Evolutionary conservation across 92 coral and sea anemone species (phyloP), one percentile per base, ranked within the genome.

Genomic region (Virgularia gustaviana): DNA sequence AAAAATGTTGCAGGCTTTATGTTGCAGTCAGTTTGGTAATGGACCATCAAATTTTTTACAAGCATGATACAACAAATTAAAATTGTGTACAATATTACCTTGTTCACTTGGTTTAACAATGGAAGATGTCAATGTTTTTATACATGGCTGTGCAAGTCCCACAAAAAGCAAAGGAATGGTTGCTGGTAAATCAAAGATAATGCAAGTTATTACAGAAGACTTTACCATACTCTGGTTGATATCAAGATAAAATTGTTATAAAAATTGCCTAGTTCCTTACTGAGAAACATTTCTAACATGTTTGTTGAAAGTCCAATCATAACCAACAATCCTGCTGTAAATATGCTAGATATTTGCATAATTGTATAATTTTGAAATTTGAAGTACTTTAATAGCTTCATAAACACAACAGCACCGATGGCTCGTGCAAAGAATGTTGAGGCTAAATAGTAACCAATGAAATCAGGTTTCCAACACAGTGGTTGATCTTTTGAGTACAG

Each of bases 241-340:
- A 30, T n/a, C 13, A 34, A 9, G 15, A 20, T 16, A 9, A 53
- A 9, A 28, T 23, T 12, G 11, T 29, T 35, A 27, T 16, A 12
- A 60, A 60, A 8, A 43, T 9, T 23, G 6, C 16, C 9, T 35
- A 25, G n/a, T n/a, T 63, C 20, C 86, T 56, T 73, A 90, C 97
- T 78, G 47, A 90, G 49, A 71, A 90, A 90, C 90, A 90, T 90
- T 12, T 75, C 79, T 34, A 85, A 37, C 41, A 90, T 90, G 22
- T 65, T 88, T 39, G 84, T 85, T 37, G 97, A 88, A 45, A 90
- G 71, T 23, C 97, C 97, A 72, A 88, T 85, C 88, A 88, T 81
- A 35, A 83, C 75, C 36, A 90, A 74, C 24, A 43, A 52, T 32
- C 83, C 95, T 57, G 88, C 72, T 8, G 88, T 77, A 72, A 85